Base-by-base conservation (phyloP, 2,113 vertebrate species). In the Madoqua kirkii region DNA sequence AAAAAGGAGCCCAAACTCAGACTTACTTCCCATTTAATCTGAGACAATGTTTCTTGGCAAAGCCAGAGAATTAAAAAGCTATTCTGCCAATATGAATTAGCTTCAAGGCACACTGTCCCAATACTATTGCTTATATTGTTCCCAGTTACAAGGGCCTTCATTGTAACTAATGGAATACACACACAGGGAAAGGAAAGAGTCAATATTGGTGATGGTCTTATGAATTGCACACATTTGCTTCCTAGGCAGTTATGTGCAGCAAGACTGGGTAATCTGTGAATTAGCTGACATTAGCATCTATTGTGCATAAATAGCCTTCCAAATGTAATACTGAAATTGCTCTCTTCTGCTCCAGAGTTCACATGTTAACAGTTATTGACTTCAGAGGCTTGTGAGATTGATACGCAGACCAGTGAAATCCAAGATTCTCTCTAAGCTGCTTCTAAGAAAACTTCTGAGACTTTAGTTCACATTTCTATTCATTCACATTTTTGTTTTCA, bases 21-120 rank as follows among this genome's bases (percentile, higher is more conserved):
- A 91, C 45, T 76, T 36, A 83, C 33, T 59, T 79, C 25, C 78
- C 50, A 31, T 67, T 84, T 93, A 86, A 48, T 33, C 3, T 50
- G 78, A 95, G 59, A 19, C 87, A 71, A 84, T 54, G 55, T 88
- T 95, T 86, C 52, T 94, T 84, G 78, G 59, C 36, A 93, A 95
- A 86, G 36, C 11, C 88, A 57, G 76, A 89, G 71, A 87, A 93
- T 19, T 21, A 43, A 31, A 29, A 52, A 74, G 54, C 45, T 82
- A 16, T 48, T 87, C 62, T 43, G 57, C 29, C 25, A 25, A 55
- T 7, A 33, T 1, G n/a, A 90, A 52, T 59, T 29, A 78, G 54
- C 62, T 67, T 29, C 13, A 33, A 88, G 62, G 87, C 52, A 62
- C 31, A 36, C 74, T 60, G 25, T 14, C 89, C 27, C 31, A 85